Conservation (phyloP, 2,113 vertebrate genomes). For the Donacobius atricapilla region DNA sequence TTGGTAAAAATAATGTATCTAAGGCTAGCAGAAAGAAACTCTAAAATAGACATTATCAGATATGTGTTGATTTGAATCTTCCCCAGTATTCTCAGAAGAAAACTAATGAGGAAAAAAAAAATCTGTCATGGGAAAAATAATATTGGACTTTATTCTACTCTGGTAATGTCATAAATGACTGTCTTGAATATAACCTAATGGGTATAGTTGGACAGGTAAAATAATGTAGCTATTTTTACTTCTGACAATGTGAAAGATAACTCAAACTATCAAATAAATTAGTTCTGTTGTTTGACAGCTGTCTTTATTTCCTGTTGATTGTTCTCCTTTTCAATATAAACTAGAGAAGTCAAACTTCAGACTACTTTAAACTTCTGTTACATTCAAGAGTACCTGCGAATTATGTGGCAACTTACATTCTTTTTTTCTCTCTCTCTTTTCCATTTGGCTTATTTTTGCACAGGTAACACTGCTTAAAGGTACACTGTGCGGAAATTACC, state of each 20-base stretch:
- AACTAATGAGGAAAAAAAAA: neutral
- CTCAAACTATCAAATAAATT: neutral
- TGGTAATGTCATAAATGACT: neutral
- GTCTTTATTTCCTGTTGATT: neutral
- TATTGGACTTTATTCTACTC: neutral
- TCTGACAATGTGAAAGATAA: neutral
- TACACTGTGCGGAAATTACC: neutral
- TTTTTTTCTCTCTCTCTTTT: neutral
- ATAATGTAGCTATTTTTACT: neutral
- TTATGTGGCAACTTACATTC: neutral
- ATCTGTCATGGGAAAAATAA: neutral
- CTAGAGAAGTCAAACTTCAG: neutral
- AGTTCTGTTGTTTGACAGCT: neutral
- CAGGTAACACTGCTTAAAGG: neutral
- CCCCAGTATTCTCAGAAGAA: neutral
- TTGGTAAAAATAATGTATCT: slow-evolving; percentile 46
- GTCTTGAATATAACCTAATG: neutral
- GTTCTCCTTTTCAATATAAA: neutral
- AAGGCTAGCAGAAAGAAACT: slow-evolving; percentile 32
- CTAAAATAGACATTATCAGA: neutral
- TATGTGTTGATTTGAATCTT: neutral
- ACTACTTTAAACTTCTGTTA: neutral
- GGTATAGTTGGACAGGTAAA: neutral
- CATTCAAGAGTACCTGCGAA: neutral
- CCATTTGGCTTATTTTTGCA: neutral